Evolutionary conservation across 2,113 vertebrate species (phyloP).

Genomic region (Xiphophorus maculatus): DNA sequence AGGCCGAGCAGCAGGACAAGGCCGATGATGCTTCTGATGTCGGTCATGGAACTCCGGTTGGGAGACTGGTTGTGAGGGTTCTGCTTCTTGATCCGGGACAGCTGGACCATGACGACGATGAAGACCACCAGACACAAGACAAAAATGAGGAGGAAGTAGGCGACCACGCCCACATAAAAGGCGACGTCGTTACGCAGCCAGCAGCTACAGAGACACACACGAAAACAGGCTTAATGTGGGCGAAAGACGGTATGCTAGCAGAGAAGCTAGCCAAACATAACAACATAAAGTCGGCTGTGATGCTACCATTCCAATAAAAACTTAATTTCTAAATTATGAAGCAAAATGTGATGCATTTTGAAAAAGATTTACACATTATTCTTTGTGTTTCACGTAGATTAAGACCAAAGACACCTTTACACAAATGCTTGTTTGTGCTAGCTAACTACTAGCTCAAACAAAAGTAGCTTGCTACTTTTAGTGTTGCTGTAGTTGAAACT

Average conservation of each 20-base stretch:
- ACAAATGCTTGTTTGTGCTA: background rate
- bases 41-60: conserved; percentile 82
- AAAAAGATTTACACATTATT: too few species aligned
- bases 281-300: too few species aligned
- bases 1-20: conserved; percentile 92
- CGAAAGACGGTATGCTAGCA: background rate
- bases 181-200: conserved; percentile 87
- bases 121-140: conserved; percentile 90
- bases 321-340: too few species aligned
- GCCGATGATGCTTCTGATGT: conserved; percentile 88
- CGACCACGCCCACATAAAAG: conserved; percentile 93
- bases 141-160: conserved; percentile 91
- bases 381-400: background rate
- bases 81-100: conserved; percentile 91
- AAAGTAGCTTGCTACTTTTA: too few species aligned
- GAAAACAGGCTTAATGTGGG: background rate
- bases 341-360: too few species aligned
- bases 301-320: too few species aligned
- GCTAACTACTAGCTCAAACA: too few species aligned
- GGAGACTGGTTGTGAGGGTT: conserved; percentile 90
- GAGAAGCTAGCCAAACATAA: background rate
- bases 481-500: too few species aligned
- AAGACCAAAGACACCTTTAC: background rate
- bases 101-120: conserved; percentile 91
- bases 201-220: conserved; percentile 81